These are phyloP conservation scores for Pristis pectinata DNA, from an alignment of 2,797 vertebrate species.

Conservation along the genomic window DNA sequence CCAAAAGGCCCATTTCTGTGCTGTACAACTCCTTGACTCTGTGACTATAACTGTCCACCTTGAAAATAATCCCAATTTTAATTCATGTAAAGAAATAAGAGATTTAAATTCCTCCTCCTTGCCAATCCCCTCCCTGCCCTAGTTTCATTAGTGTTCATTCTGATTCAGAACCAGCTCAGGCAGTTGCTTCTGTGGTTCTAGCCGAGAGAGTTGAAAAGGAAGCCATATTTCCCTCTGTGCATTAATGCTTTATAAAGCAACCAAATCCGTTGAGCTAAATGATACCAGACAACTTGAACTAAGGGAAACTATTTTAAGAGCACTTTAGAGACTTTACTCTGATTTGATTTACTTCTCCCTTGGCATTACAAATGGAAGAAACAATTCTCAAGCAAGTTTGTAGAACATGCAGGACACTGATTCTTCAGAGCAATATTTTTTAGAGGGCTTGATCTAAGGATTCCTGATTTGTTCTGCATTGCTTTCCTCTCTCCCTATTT, in stretches of 20 bases:
- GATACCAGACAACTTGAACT: neutral
- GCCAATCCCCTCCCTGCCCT: neutral
- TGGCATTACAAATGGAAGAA: neutral
- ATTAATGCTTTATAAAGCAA: neutral
- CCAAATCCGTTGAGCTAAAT: neutral
- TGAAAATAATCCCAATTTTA: neutral
- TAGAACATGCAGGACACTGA: neutral
- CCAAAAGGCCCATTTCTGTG: too few species aligned
- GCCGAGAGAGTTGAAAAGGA: neutral
- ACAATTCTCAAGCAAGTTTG: neutral
- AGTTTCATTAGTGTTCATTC: neutral
- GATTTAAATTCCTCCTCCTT: neutral
- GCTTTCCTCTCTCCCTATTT: neutral
- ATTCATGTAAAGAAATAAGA: neutral
- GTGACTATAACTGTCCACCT: too few species aligned
- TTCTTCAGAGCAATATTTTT: neutral
- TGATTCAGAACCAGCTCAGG: too few species aligned
- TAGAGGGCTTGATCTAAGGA: neutral
- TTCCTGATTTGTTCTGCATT: neutral
- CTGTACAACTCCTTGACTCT: too few species aligned
- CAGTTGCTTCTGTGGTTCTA: neutral
- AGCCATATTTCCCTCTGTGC: too few species aligned
- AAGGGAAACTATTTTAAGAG: neutral
- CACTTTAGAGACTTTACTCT: neutral
- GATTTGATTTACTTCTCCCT: slow-evolving; percentile 18